Conservation (phyloP, 2,797 vertebrate genomes). For the Microcaecilia unicolor region DNA sequence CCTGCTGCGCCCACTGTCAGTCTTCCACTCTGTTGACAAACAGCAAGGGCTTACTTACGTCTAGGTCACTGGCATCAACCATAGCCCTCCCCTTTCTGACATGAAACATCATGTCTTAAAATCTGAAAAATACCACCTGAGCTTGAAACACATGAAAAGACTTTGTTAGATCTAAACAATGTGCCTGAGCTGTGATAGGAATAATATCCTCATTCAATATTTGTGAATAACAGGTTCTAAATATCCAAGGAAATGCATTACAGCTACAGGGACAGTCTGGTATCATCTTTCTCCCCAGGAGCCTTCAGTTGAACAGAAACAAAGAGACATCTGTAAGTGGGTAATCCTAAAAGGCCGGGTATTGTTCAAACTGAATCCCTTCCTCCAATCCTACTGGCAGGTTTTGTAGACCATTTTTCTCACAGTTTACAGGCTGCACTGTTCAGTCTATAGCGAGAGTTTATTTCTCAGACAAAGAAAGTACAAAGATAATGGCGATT, state of each 20-base stretch:
- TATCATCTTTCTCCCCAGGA: conserved; percentile 43
- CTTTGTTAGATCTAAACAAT: conserved; percentile 1
- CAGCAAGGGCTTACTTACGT: not conserved
- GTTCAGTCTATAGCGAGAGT: not conserved
- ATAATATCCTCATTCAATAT: not conserved
- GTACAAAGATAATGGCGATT: not conserved
- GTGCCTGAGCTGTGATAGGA: not conserved
- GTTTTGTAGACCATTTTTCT: conserved; percentile 16
- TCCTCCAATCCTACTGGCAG: conserved; percentile 26
- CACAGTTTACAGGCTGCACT: not conserved
- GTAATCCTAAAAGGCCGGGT: conserved; percentile 33
- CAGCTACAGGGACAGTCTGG: conserved; percentile 8
- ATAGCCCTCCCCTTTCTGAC: not conserved
- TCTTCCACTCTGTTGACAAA: not conserved
- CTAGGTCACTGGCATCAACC: not conserved
- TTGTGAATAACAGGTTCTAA: conserved; percentile 22
- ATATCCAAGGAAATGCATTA: conserved; percentile 30
- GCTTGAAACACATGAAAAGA: conserved; percentile 2
- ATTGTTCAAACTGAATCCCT: conserved; percentile 38
- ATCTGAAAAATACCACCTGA: not conserved
- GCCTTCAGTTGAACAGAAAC: conserved; percentile 42
- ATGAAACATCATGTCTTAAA: not conserved
- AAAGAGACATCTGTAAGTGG: conserved; percentile 54
- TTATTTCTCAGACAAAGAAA: not conserved
- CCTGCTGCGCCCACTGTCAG: not conserved